Evolutionary conservation across 2,888 invertebrate species (phyloP), one percentile per base, ranked within the genome.

Genomic region (Rhabditophanes sp.): DNA sequence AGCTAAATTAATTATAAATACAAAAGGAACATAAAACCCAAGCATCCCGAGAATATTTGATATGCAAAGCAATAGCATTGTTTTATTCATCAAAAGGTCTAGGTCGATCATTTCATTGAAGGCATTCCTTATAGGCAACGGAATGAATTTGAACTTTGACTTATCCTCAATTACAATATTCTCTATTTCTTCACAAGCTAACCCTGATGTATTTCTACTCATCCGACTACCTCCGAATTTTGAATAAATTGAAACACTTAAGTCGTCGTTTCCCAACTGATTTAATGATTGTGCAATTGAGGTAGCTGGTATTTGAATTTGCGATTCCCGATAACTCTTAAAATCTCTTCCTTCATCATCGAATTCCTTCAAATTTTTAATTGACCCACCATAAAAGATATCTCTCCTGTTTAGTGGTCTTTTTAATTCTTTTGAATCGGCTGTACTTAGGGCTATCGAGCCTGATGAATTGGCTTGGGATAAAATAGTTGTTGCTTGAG

Each of bases 371-470:
- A 93, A 74, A 69, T 90, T 82, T 41, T 79, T 74, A 16, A 93
- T 81, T 28, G 87, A 87, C 19, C 93, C 88, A 2, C 85, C 84
- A 69, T 90, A 90, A 73, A 93, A 90, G 61, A 90, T 88, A 69
- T 93, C 93, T 65, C 87, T 85, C 33, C 61, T 42, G 31, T 52
- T 57, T 33, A 61, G 26, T 8, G 61, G 61, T 4, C 53, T 42
- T 3, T 41, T 17, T 37, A 61, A 57, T 30, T 61, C 61, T 16
- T 53, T 45, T 8, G 61, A 55, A 33, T 61, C 61, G 16, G 56
- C 49, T 35, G 53, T 54, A 30, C 54, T 55, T 37, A 61, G 39
- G 2, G 61, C 61, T 19, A 61, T 45, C 33, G 53, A 53, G 9
- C 53, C 35, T 18, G 45, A 48, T 20, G 57, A 57, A 2, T 52